phyloP scores from a whole-genome alignment of 2,113 vertebrate genomes.

The Atlantisia rogersi region DNA sequence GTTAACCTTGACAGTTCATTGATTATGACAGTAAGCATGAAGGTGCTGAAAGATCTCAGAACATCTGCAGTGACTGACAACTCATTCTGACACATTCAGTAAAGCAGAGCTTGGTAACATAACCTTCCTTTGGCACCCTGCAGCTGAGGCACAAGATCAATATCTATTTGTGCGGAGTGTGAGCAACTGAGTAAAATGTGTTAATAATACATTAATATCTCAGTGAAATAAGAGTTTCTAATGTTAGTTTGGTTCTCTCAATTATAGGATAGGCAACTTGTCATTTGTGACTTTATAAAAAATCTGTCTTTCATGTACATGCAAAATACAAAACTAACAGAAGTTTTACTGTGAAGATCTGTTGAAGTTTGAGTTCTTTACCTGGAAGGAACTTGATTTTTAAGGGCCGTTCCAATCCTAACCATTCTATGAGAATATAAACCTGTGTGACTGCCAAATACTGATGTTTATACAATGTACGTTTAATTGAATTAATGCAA shows the following conservation, averaged over 20 bases:
- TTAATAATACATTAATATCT: not conserved
- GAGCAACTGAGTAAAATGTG: not conserved
- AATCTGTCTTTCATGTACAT: not conserved
- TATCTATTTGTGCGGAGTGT: not conserved
- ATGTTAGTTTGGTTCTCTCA: not conserved
- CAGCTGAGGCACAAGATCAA: not conserved
- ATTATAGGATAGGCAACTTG: not conserved
- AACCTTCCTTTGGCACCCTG: not conserved
- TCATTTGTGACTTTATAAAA: not conserved
- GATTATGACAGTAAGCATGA: not conserved
- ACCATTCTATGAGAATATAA: not conserved
- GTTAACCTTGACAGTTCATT: not conserved
- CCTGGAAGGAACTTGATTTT: too few species aligned
- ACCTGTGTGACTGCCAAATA: not conserved
- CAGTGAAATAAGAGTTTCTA: not conserved
- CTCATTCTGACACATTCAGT: not conserved
- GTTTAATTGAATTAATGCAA: not conserved
- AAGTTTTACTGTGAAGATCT: not conserved
- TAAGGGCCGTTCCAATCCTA: too few species aligned
- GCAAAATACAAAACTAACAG: not conserved
- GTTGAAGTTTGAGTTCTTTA: not conserved
- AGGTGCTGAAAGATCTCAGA: not conserved
- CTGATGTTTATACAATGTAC: fast-evolving
- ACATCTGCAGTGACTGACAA: not conserved
- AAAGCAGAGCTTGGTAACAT: not conserved